Base-by-base conservation (phyloP, 2,113 vertebrate species). In the Ranitomeya imitator region DNA sequence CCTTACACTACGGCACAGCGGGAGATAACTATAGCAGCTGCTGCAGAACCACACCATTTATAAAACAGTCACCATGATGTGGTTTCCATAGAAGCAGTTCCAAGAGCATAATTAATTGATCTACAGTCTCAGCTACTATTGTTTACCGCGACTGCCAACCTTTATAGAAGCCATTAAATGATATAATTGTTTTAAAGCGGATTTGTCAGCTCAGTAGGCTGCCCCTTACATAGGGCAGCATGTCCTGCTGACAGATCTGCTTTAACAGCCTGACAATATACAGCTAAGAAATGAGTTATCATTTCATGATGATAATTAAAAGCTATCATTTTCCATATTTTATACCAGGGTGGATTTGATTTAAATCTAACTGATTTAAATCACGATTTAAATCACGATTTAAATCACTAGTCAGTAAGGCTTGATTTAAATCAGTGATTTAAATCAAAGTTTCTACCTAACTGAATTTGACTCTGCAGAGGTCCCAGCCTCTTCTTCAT, bases 51-150 rank as follows among this genome's bases (percentile, higher is more conserved):
- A 10, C 10, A 8, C 18, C 73, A 21, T 76, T 37, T 51, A 76
- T 21, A 76, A 19, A 0, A 1, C 37, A 4, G 45, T 74, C 71
- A 51, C 71, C 7, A 74, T 21, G 18, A 52, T 52, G 73, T 14
- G 45, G 37, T 76, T 76, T 76, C 71, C 71, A 74, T 74, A 74
- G 71, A 74, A 74, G 71, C 71, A 74, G 15, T 21, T 10, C 37
- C 21, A 52, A 37, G 4, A 21, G 18, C 8, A 21, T 51, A 10
- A 21, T 18, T 52, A 76, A 76, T 76, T 76, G 37, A 76, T 19
- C 16, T 76, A 52, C 73, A 21, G 21, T 21, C 71, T 45, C 18
- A 45, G 71, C 18, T 45, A 37, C 71, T 73, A 73, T 73, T 71
- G 69, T 37, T 74, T 74, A 45, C 71, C 0, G 31, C 14, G 45